Evolutionary conservation across 2,797 vertebrate genomes (phyloP).

Genomic region (Liparis tanakae): DNA sequence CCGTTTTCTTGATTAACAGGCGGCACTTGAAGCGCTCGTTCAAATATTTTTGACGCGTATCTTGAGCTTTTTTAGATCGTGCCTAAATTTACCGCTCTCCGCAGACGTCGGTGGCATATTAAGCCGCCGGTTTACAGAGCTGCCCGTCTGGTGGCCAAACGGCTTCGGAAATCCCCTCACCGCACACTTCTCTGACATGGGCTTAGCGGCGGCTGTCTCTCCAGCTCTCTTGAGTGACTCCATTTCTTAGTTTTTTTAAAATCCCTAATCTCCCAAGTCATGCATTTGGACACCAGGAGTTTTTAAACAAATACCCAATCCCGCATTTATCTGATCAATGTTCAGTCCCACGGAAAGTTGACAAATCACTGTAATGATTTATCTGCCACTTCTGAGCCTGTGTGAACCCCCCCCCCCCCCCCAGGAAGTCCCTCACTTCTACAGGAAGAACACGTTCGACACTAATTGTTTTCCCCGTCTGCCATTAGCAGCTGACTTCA

Average conservation of each 20-base stretch:
- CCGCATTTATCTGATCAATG: neutral
- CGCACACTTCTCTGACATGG: neutral
- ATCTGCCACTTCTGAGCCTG: conserved; percentile 44
- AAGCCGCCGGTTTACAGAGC: conserved; percentile 1
- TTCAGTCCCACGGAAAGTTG: conserved; percentile 3
- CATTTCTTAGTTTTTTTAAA: neutral
- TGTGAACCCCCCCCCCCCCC: conserved; percentile 56
- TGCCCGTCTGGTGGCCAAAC: neutral
- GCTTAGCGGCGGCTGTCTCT: neutral
- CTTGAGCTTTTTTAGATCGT: neutral
- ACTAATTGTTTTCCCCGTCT: conserved; percentile 79
- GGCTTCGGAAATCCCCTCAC: neutral
- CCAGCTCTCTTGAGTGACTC: neutral
- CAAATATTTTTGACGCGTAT: neutral
- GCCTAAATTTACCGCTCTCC: neutral
- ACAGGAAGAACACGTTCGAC: conserved; percentile 70
- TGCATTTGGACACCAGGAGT: neutral
- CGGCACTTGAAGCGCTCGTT: conserved; percentile 22
- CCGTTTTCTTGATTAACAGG: conserved; percentile 20
- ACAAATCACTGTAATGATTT: conserved; percentile 5
- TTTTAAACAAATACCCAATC: conserved; percentile 8
- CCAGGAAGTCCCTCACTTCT: conserved; percentile 59
- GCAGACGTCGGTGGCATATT: neutral
- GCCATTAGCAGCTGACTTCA: conserved; percentile 69
- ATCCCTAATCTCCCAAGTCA: neutral